A percentile compares a stretch with the other conserved stretches of the same genome.
Evolutionary conservation across 2,797 vertebrate genomes (phyloP).

Genomic region (Otolemur crassicaudatus): DNA sequence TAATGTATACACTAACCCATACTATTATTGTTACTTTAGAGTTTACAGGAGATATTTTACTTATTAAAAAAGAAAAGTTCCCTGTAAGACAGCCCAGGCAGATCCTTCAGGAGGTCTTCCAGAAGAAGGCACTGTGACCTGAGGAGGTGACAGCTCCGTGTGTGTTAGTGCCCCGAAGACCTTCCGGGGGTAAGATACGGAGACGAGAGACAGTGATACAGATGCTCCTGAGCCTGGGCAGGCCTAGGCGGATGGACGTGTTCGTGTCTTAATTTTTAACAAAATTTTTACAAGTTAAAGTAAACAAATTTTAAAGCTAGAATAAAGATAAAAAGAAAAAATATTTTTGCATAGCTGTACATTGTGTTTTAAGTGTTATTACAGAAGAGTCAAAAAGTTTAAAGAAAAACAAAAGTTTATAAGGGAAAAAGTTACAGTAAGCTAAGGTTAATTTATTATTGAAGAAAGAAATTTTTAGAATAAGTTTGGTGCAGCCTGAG

Average conservation of each 20-base stretch:
- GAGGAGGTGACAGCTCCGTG: neutral
- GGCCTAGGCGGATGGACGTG: neutral
- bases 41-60: neutral
- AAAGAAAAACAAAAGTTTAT: neutral
- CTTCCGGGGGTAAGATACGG: neutral
- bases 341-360: neutral
- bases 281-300: neutral
- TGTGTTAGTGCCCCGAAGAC: neutral
- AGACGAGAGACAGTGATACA: neutral
- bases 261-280: neutral
- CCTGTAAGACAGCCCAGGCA: too few species aligned
- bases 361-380: neutral
- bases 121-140: neutral
- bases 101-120: neutral
- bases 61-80: neutral
- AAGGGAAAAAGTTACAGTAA: neutral
- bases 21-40: neutral
- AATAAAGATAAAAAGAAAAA: neutral
- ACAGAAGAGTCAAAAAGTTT: neutral
- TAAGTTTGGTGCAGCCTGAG: neutral
- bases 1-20: neutral
- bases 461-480: neutral
- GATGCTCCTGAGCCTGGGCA: neutral
- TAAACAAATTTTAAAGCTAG: neutral
- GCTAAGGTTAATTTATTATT: neutral